Percentiles rank a stretch among this genome's conserved stretches.
phyloP scores from a whole-genome alignment of 2,797 vertebrate genomes.

The Spondyliosoma cantharus region DNA sequence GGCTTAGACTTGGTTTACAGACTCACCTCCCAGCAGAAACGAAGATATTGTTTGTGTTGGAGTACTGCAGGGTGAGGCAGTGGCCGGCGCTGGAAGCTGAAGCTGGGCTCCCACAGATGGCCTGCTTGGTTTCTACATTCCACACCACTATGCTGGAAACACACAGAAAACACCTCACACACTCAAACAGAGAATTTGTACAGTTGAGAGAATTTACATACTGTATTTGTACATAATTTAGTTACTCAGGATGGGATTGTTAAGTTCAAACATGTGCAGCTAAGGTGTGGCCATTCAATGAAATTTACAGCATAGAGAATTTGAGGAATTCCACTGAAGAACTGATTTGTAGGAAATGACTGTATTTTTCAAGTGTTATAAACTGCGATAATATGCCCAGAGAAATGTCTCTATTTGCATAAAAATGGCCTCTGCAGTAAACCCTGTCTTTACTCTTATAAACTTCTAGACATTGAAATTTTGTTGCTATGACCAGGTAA shows the following conservation, averaged over 20 bases:
- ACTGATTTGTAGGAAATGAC: neutral
- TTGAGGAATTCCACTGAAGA: neutral
- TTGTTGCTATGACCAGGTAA: neutral
- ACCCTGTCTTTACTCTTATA: no score
- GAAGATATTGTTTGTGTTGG: slow-evolving; percentile 84
- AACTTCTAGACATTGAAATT: no score
- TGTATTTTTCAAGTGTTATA: neutral
- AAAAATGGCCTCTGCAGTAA: neutral
- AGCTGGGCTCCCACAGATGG: slow-evolving; percentile 89
- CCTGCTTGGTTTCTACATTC: slow-evolving; percentile 85
- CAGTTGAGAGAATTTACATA: neutral
- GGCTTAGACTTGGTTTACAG: neutral
- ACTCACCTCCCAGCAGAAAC: slow-evolving; percentile 91
- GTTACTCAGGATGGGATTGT: neutral
- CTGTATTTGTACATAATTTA: neutral
- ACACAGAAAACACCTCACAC: slow-evolving; percentile 21
- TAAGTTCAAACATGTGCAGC: neutral
- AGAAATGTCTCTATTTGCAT: neutral
- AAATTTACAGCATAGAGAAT: neutral
- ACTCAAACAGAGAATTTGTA: neutral
- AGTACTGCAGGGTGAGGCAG: slow-evolving; percentile 81
- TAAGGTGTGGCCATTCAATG: neutral
- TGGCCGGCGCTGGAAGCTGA: slow-evolving; percentile 82
- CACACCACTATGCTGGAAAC: slow-evolving; percentile 89
- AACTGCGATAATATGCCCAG: no score